Conservation (phyloP, 1,140 invertebrate genomes). For the Brachionus sp. region DNA sequence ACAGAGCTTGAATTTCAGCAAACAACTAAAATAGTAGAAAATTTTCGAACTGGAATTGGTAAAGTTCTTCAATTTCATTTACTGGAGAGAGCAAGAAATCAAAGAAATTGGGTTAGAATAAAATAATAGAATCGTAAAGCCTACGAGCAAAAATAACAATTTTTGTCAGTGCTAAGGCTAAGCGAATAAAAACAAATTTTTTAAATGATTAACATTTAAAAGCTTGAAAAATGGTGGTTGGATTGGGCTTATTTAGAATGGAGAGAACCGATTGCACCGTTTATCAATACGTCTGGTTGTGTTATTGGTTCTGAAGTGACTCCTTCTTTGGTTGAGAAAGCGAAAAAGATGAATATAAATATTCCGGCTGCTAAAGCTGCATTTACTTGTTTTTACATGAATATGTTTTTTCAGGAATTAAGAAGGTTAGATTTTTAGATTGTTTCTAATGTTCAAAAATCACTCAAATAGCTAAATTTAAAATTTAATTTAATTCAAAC, state of each 20-base stretch:
- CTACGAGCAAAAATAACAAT: neutral
- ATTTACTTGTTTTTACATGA: slow-evolving; percentile 45
- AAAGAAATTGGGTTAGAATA: slow-evolving; percentile 57
- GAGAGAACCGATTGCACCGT: slow-evolving; percentile 49
- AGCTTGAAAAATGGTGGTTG: slow-evolving; percentile 53
- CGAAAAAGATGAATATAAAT: neutral
- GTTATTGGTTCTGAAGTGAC: neutral
- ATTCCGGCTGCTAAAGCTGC: slow-evolving; percentile 47
- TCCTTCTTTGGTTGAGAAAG: neutral
- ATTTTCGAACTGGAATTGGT: slow-evolving; percentile 58
- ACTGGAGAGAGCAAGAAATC: slow-evolving; percentile 50
- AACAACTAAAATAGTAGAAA: slow-evolving; percentile 54
- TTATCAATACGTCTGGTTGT: slow-evolving; percentile 45
- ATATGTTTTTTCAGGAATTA: slow-evolving; percentile 50
- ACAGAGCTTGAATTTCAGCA: slow-evolving; percentile 53
- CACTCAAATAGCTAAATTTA: neutral
- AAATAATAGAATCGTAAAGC: neutral
- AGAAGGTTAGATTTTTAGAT: slow-evolving; percentile 46
- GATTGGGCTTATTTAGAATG: slow-evolving; percentile 50
- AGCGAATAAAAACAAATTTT: neutral
- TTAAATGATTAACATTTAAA: slow-evolving; percentile 6
- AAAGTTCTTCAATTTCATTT: slow-evolving; percentile 55
- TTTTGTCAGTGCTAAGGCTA: neutral
- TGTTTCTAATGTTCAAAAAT: neutral
- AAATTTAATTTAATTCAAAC: slow-evolving; percentile 17